Conservation (phyloP, 37 sponge, comb jelly and placozoan species). For the Tethya wilhelma region DNA sequence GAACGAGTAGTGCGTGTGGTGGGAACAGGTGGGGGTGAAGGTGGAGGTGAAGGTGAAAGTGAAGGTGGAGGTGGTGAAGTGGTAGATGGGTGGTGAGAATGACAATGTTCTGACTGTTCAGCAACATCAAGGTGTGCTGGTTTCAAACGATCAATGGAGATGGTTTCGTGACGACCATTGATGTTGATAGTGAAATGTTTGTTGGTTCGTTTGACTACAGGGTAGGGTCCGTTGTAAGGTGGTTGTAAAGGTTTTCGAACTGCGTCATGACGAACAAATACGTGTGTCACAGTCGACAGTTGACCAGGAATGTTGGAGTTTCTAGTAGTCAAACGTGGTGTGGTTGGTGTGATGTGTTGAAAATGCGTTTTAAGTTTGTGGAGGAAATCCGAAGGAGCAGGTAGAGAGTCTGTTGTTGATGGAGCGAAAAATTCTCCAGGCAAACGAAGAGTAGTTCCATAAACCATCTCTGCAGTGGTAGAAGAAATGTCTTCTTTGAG, state of each 20-base stretch:
- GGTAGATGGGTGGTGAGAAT: too few species aligned
- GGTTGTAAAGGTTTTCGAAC: conserved; percentile 62
- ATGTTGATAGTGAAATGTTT: conserved; percentile 67
- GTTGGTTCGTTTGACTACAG: conserved; percentile 32
- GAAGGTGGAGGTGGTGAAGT: too few species aligned
- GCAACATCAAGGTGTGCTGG: too few species aligned
- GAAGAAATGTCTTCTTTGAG: conserved; percentile 58
- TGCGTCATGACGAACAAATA: conserved; percentile 64
- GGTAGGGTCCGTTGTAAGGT: conserved; percentile 70
- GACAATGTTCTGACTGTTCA: too few species aligned
- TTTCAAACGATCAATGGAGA: too few species aligned
- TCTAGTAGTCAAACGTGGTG: conserved; percentile 23
- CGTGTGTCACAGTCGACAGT: conserved; percentile 59
- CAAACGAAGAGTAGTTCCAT: conserved; percentile 71
- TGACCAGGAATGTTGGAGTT: conserved; percentile 16
- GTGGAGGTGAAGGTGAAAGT: too few species aligned
- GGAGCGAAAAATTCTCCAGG: conserved; percentile 69
- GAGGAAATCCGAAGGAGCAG: conserved; percentile 32
- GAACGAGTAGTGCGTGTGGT: too few species aligned
- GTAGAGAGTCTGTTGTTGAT: too few species aligned
- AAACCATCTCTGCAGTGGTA: conserved; percentile 71
- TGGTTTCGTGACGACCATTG: conserved; percentile 37
- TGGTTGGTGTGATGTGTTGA: conserved; percentile 24
- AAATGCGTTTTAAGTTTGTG: conserved; percentile 33
- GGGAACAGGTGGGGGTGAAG: too few species aligned